Evolutionary conservation across 2,888 invertebrate genomes (phyloP), one percentile per base, ranked within the genome.

Genomic region (Agonum fuliginosum): DNA sequence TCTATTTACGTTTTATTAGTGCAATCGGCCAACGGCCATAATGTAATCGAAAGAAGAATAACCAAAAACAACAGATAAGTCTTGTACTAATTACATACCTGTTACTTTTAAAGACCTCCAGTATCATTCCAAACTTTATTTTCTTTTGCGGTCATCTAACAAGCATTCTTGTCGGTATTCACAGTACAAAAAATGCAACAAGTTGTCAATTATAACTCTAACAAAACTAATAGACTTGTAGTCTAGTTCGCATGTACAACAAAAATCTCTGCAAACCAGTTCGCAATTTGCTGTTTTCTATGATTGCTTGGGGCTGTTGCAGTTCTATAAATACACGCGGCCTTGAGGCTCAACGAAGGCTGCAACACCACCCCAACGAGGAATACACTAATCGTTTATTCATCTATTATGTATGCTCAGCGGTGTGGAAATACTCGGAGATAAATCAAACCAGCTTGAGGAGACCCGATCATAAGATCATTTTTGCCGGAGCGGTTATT

Each of bases 381-480:
- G 12, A 65, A 12, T 34, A 6, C 22, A 17, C 17, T 62, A 74
- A 74, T 74, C 62, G 43, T 62, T 65, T 65, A 62, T 58, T 73
- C 51, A 41, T 74, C 62, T 54, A 74, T 74, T 74, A 74, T 74
- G 62, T 43, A 43, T 62, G 62, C 41, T 41, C 62, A 46, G 17
- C 43, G 65, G 62, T 74, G 74, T 74, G 65, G 74, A 74, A 74
- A 74, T 62, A 24, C 24, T 34, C 22, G 43, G 12, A 62, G 51
- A 65, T 62, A 65, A 74, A 74, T 73, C 58, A 58, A 65, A 48
- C 48, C 48, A 48, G 20, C 10, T 20, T 22, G 22, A 12, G 1
- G 43, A 43, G 12, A 14, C 43, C 14, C 43, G 14, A 43, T 14
- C 2, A 37, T n/a, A 37, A 1, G 10, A n/a, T 3, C 37, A 37